Evolutionary conservation across 2,113 vertebrate genomes (phyloP).

Genomic region (Panurus biarmicus): DNA sequence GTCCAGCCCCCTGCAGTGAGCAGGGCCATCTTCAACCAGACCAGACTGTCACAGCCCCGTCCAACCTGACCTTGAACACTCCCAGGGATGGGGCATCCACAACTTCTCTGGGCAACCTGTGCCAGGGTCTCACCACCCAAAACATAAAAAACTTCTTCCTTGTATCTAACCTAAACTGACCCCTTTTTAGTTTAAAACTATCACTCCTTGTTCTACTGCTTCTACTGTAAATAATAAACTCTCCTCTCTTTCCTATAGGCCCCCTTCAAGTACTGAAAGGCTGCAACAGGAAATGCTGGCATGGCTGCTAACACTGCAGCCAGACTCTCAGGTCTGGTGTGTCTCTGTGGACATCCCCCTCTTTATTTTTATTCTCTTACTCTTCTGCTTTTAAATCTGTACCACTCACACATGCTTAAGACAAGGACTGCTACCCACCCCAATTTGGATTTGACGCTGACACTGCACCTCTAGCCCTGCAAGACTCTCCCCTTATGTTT

Average conservation of each 20-base stretch:
- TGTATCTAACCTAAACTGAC: background rate
- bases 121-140: background rate
- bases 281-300: background rate
- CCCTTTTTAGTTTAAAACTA: background rate
- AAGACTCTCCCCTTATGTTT: background rate
- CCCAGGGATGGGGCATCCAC: too few relatives aligned
- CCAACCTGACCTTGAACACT: background rate
- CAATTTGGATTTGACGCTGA: background rate
- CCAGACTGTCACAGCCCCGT: background rate
- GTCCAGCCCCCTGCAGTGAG: background rate
- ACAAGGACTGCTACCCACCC: background rate
- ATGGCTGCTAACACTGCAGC: background rate
- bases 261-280: background rate
- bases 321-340: background rate
- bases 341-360: background rate
- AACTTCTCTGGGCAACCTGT: background rate
- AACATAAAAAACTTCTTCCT: background rate
- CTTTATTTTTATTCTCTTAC: background rate
- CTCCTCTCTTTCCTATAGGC: fast-evolving
- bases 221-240: too few relatives aligned
- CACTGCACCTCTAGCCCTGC: background rate
- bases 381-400: background rate
- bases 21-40: background rate
- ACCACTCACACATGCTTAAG: background rate
- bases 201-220: background rate